Conservation (phyloP, 53 echinoderm and acorn worm genomes). For the Echinometra lucunter region DNA sequence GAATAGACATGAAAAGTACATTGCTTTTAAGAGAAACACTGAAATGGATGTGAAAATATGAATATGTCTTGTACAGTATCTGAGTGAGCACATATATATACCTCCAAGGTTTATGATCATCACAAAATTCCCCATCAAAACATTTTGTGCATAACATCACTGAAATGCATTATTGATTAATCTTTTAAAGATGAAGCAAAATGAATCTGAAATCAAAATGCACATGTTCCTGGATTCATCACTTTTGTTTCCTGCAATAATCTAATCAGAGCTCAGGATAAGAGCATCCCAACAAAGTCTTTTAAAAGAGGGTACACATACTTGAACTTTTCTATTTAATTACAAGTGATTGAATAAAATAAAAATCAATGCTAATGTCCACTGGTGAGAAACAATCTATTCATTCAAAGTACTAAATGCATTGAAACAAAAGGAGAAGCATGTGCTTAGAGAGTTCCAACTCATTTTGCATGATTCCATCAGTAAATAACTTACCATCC, state of each 20-base stretch:
- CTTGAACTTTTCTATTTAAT: conserved; percentile 43
- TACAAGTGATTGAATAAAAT: conserved; percentile 30
- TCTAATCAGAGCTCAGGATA: conserved; percentile 17
- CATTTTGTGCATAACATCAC: conserved; percentile 32
- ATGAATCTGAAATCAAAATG: conserved; percentile 11
- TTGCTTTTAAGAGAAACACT: conserved; percentile 16
- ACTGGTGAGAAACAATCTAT: conserved; percentile 49
- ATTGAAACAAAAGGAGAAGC: conserved; percentile 49
- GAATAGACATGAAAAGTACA: conserved; percentile 16
- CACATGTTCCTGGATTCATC: conserved; percentile 24
- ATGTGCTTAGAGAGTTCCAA: conserved; percentile 49
- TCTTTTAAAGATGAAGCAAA: conserved; percentile 22
- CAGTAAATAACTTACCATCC: conserved; percentile 49
- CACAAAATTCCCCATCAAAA: conserved; percentile 17
- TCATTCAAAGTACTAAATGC: conserved; percentile 43
- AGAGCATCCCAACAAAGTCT: conserved; percentile 17
- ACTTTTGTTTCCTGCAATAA: conserved; percentile 5
- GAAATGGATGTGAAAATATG: conserved; percentile 16
- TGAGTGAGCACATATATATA: conserved; percentile 16
- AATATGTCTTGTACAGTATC: conserved; percentile 16
- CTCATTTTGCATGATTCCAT: conserved; percentile 42
- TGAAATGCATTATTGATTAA: conserved; percentile 16
- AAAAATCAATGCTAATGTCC: conserved; percentile 46
- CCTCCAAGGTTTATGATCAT: conserved; percentile 11
- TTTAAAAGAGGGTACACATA: conserved; percentile 34